phyloP scores from a whole-genome alignment of 2,113 vertebrate genomes.

The Myanophis thanlyinensis region DNA sequence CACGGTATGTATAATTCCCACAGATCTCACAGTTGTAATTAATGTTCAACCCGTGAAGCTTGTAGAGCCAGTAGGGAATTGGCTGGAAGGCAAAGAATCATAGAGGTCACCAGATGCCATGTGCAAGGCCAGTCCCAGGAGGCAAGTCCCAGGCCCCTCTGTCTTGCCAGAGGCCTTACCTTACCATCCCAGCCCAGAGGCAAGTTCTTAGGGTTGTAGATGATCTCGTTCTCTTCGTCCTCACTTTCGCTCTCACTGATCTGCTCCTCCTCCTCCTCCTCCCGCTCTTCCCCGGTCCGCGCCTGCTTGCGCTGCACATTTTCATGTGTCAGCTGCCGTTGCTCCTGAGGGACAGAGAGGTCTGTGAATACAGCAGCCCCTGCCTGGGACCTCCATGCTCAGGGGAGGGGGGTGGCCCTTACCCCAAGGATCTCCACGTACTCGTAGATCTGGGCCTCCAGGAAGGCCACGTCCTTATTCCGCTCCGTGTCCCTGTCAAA shows the following conservation, averaged over 20 bases:
- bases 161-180: slow-evolving; percentile 64
- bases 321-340: slow-evolving; percentile 95
- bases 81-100: slow-evolving; percentile 72
- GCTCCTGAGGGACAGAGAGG: slow-evolving; percentile 74
- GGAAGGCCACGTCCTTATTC: slow-evolving; percentile 94
- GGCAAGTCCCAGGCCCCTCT: background rate
- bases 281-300: slow-evolving; percentile 93
- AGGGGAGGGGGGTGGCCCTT: slow-evolving; percentile 47
- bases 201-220: slow-evolving; percentile 98
- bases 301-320: slow-evolving; percentile 98
- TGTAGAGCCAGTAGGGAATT: slow-evolving; percentile 97
- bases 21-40: slow-evolving; percentile 99
- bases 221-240: slow-evolving; percentile 98
- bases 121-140: background rate
- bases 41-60: slow-evolving; percentile 95
- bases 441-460: slow-evolving; percentile 96
- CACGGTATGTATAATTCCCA: slow-evolving; percentile 97
- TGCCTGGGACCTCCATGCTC: background rate
- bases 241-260: slow-evolving; percentile 97
- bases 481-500: slow-evolving; percentile 90
- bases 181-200: slow-evolving; percentile 98
- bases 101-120: background rate
- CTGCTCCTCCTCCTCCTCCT: slow-evolving; percentile 97
- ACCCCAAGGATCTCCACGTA: slow-evolving; percentile 97
- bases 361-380: background rate